Conservation (phyloP, 64 coral and sea anemone genomes). For the Orbicella faveolata region DNA sequence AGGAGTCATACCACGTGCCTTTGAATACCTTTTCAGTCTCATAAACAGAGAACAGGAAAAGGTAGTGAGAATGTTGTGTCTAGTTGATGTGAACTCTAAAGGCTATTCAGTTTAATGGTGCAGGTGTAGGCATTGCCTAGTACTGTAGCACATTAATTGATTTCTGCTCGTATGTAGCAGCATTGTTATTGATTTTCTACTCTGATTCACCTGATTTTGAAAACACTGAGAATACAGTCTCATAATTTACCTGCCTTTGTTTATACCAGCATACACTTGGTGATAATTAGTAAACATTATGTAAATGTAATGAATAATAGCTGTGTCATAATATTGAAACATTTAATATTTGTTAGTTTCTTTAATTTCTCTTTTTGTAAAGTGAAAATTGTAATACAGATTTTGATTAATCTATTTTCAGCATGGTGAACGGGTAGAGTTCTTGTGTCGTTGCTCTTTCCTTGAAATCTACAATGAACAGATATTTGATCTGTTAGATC, state of each 20-base stretch:
- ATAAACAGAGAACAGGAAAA: slow-evolving; percentile 99
- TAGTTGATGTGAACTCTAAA: neutral
- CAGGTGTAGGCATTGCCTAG: no score
- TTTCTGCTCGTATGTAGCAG: no score
- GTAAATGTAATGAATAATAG: no score
- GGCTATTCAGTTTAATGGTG: neutral
- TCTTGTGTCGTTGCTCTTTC: slow-evolving; percentile 94
- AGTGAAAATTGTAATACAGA: no score
- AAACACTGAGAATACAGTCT: no score
- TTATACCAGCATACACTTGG: no score
- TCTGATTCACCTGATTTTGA: no score
- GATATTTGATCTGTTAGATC: slow-evolving; percentile 96
- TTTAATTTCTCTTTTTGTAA: neutral
- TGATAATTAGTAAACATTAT: no score
- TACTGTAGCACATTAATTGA: no score
- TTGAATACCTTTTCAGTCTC: slow-evolving; percentile 98
- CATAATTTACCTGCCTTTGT: no score
- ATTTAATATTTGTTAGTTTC: neutral
- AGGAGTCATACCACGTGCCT: slow-evolving; percentile 93
- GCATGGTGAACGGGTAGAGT: slow-evolving; percentile 94
- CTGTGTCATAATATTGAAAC: neutral
- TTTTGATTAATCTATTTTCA: slow-evolving; percentile 20
- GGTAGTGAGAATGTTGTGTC: slow-evolving; percentile 24
- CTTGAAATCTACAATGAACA: slow-evolving; percentile 99
- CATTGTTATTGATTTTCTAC: no score